A percentile compares a stretch with the other conserved stretches of the same genome.
Conservation (phyloP, 2,113 vertebrate species). For the Lepus americanus region DNA sequence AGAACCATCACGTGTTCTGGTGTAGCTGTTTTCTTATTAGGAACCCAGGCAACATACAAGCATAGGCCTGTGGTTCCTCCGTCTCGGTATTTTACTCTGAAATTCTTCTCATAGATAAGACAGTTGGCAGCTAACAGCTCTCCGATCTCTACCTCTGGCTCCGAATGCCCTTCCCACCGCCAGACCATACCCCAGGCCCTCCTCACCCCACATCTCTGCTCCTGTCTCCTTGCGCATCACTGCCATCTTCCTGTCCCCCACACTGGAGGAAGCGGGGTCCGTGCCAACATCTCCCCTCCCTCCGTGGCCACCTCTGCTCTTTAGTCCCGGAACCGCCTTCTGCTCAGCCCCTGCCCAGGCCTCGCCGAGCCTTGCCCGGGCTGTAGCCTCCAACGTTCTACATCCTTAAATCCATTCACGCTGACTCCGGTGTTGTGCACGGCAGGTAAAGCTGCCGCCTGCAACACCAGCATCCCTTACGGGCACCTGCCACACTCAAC, state of each 20-base stretch:
- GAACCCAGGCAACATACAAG: conserved; percentile 37
- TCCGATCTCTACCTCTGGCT: neutral
- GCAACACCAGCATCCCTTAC: too few relatives aligned
- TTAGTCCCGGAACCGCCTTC: neutral
- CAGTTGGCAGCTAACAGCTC: neutral
- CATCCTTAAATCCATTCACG: neutral
- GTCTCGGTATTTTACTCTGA: conserved; percentile 45
- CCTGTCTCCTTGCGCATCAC: neutral
- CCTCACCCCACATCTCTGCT: neutral
- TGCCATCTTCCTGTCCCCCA: neutral
- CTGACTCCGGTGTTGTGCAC: too few relatives aligned
- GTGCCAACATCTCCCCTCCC: neutral
- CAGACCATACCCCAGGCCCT: neutral
- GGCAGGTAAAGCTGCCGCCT: too few relatives aligned
- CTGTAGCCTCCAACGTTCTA: neutral
- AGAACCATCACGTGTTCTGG: conserved; percentile 47
- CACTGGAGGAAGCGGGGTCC: neutral
- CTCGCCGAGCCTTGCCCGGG: neutral
- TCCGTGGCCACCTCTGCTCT: neutral
- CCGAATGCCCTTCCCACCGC: neutral
- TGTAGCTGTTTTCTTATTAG: conserved; percentile 72
- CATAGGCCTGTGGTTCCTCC: conserved; percentile 43
- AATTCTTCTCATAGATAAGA: conserved; percentile 50
- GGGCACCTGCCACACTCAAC: too few relatives aligned
- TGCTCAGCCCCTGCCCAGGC: neutral